Evolutionary conservation across 2,797 vertebrate species (phyloP).

Genomic region (Epinephelus malabaricus): DNA sequence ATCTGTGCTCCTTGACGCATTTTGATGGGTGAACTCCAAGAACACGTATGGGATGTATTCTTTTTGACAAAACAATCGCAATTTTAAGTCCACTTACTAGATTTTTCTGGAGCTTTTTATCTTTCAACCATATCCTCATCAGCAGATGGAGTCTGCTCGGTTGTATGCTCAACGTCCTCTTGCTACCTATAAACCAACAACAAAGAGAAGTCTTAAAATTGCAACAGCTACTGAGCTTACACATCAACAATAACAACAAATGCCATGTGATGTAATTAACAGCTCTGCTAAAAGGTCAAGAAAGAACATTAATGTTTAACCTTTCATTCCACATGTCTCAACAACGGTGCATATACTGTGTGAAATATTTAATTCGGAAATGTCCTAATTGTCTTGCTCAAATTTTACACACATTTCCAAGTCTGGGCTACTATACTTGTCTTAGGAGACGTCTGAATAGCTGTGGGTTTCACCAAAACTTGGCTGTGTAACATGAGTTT

Average conservation of each 20-base stretch:
- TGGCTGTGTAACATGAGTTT: background rate
- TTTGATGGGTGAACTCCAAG: no score
- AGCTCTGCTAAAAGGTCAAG: background rate
- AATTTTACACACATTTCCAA: background rate
- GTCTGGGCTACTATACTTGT: background rate
- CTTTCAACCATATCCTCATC: background rate
- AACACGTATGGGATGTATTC: no score
- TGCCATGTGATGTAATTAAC: background rate
- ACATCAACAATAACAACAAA: background rate
- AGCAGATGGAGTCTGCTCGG: background rate
- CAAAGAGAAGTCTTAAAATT: background rate
- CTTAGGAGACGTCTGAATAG: background rate
- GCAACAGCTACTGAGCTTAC: background rate
- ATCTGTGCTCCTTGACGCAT: no score
- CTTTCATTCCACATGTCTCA: background rate
- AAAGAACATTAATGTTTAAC: no score
- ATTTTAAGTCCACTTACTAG: background rate
- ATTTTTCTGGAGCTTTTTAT: background rate
- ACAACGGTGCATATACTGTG: background rate
- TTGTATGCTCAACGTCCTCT: background rate
- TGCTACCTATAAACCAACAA: background rate
- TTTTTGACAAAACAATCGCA: background rate
- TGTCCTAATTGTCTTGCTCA: background rate
- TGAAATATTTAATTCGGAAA: background rate
- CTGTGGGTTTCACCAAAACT: background rate